phyloP scores from a whole-genome alignment of 2,888 invertebrate species.

The Emmelina monodactyla region DNA sequence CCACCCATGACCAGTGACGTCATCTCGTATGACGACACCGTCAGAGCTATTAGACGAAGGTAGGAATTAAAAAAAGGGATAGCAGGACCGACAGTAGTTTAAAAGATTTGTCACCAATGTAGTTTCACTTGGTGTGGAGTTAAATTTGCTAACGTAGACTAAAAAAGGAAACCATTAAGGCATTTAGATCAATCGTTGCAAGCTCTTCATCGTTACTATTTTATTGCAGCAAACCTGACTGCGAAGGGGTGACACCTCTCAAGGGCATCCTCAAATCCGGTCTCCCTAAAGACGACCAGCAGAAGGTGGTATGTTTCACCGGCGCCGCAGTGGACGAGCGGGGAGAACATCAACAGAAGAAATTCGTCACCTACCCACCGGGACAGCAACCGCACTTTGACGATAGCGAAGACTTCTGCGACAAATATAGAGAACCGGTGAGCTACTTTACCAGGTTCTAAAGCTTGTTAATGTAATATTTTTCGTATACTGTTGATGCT shows the following conservation, averaged over 20 bases:
- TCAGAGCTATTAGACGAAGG: constrained; percentile 33
- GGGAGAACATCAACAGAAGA: constrained; percentile 17
- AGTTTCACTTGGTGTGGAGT: no score
- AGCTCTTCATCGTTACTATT: background rate
- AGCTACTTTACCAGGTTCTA: constrained; percentile 5
- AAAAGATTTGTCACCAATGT: no score
- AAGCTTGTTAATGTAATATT: no score
- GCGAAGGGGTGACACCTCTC: constrained; percentile 38
- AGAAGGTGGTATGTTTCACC: constrained; percentile 56
- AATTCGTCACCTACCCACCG: constrained; percentile 24
- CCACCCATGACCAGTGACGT: constrained; percentile 45
- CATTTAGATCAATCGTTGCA: no score
- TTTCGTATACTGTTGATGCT: no score
- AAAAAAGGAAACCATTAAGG: no score
- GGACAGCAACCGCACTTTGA: constrained; percentile 39
- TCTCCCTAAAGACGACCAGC: constrained; percentile 45
- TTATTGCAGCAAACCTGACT: constrained; percentile 34
- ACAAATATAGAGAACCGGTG: constrained; percentile 35
- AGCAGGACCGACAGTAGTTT: no score
- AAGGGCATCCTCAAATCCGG: constrained; percentile 54
- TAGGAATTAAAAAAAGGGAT: no score
- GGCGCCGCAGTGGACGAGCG: constrained; percentile 42
- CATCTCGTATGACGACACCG: constrained; percentile 44
- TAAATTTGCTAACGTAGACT: no score
- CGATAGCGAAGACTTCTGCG: constrained; percentile 41